Evolutionary conservation across 1,140 invertebrate genomes (phyloP).

Genomic region (Berghia stephanieae): DNA sequence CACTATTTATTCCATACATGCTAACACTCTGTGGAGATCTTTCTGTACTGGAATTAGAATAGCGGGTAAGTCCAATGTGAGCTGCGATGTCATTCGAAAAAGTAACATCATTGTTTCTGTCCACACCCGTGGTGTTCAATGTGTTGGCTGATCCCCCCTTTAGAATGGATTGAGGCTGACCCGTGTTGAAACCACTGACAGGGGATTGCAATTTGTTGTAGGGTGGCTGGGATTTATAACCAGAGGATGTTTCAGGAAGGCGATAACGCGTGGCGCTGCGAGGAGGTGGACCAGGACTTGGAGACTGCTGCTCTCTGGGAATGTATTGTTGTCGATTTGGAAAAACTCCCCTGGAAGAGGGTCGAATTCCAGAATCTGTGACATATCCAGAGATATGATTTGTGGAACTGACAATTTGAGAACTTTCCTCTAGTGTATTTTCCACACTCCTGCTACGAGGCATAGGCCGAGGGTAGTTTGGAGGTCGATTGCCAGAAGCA

Average conservation of each 20-base stretch:
- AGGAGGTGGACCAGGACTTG: not conserved
- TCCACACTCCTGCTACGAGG: slow-evolving; percentile 41
- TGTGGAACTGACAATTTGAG: not conserved
- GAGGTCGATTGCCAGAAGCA: too few relatives aligned
- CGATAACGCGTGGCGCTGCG: not conserved
- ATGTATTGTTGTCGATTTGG: too few relatives aligned
- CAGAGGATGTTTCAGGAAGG: slow-evolving; percentile 2
- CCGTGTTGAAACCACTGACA: not conserved
- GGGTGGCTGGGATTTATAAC: not conserved
- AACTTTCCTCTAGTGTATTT: slow-evolving; percentile 34
- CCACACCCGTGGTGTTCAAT: not conserved
- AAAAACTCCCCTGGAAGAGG: too few relatives aligned
- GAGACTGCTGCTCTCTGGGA: too few relatives aligned
- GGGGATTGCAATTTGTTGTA: not conserved
- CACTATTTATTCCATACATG: too few relatives aligned
- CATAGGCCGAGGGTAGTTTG: slow-evolving; percentile 19
- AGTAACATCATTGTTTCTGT: too few relatives aligned
- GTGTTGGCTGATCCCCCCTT: not conserved
- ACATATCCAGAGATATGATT: slow-evolving; percentile 29
- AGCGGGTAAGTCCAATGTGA: too few relatives aligned
- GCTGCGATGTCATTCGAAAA: too few relatives aligned
- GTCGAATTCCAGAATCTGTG: slow-evolving; percentile 31
- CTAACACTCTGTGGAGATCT: too few relatives aligned
- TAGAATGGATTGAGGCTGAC: not conserved
- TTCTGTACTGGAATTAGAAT: too few relatives aligned